These are phyloP conservation scores for Drosophila rufa DNA, from an alignment of 1,140 invertebrate genomes.

Conservation along the genomic window DNA sequence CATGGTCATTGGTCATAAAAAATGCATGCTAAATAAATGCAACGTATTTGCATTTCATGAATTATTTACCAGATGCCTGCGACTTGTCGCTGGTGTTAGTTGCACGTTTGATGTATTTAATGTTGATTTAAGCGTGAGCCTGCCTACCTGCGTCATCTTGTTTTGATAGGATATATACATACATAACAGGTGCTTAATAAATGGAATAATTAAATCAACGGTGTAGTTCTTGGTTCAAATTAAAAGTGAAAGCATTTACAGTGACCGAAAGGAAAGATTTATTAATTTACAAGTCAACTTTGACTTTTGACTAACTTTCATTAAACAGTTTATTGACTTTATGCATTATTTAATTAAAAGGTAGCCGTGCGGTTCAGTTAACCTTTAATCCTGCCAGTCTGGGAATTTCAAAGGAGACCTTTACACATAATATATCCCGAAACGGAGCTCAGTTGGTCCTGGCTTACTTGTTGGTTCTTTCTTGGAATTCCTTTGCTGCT, in stretches of 20 bases:
- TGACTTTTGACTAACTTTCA: background rate
- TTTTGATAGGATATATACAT: background rate
- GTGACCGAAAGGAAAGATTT: background rate
- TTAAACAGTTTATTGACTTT: constrained; percentile 7
- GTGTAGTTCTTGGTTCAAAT: background rate
- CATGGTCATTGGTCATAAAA: constrained; percentile 14
- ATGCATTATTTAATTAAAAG: constrained; percentile 8
- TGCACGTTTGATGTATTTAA: constrained; percentile 1
- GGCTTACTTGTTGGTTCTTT: constrained; percentile 33
- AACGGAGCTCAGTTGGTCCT: background rate
- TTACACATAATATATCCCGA: background rate
- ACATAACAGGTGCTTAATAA: too few species aligned
- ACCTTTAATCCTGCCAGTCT: constrained; percentile 1
- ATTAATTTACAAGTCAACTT: background rate
- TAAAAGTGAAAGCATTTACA: background rate
- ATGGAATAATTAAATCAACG: too few species aligned
- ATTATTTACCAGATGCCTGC: constrained; percentile 1
- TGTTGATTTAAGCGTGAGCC: background rate
- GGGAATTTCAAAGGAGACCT: background rate
- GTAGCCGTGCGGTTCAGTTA: background rate
- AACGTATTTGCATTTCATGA: constrained; percentile 25
- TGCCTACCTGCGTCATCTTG: background rate
- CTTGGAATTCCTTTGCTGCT: constrained; percentile 27
- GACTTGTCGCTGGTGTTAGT: background rate
- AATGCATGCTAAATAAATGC: constrained; percentile 31